Base-by-base conservation (phyloP, 1,140 invertebrate species). In the Drosophila bipectinata region DNA sequence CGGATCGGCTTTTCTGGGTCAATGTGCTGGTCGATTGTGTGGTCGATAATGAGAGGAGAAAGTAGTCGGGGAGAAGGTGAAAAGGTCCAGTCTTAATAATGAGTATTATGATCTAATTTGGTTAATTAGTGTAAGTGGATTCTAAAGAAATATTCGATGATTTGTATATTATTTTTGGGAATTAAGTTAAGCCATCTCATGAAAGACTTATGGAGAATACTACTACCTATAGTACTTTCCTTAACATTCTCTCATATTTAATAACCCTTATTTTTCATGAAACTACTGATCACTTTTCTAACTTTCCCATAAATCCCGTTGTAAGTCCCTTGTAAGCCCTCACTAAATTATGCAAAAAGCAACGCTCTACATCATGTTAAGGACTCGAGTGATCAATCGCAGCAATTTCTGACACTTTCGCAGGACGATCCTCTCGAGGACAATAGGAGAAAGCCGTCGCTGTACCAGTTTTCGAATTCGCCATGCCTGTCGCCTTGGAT, bases 311-410 rank as follows among this genome's bases (percentile, higher is more conserved):
- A 66, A 61, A 61, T 78, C 56, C 82, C 71, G 69, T 64, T 85
- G 82, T 87, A 87, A 85, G 68, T 63, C 69, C 59, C 60, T 58
- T 87, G 82, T 85, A 85, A 85, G 34, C 78, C 69, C 59, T 8
- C 37, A 69, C 61, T 68, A 82, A 88, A 79, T 87, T 87, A 87
- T 87, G 78, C 78, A 87, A 87, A 78, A 82, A 83, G 44, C 26
- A 12, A 62, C 30, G 66, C 72, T 84, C 80, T 83, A 83, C 75
- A 85, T 85, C 73, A 73, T 62, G 67, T 80, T 77, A 62, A 62
- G 47, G 49, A 64, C 66, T 88, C 77, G 66, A 79, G 83, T 88
- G 83, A 89, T 89, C 84, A 89, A 89, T 88, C 77, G 56, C 45
- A 24, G 49, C 59, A 52, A 62, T 56, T 79, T 79, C 69, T 87